phyloP scores from a whole-genome alignment of 2,113 vertebrate species.

The Oxyruncus cristatus region DNA sequence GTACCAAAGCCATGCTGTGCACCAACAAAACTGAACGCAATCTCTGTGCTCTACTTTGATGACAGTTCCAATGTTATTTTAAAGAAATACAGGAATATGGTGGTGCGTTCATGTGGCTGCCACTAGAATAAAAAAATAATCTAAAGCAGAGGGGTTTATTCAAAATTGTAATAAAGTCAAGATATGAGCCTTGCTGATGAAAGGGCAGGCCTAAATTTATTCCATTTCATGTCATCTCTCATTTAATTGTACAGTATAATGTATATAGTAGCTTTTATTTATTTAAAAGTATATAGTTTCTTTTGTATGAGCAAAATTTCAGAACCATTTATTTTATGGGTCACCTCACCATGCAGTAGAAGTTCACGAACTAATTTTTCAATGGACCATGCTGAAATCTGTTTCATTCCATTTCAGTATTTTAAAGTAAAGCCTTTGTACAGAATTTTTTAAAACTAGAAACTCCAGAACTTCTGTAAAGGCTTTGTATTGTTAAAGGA shows the following conservation, averaged over 20 bases:
- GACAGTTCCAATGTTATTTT: slow-evolving; percentile 99
- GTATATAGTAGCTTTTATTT: slow-evolving; percentile 98
- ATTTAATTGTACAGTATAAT: slow-evolving; percentile 90
- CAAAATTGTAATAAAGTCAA: slow-evolving; percentile 63
- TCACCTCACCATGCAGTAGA: slow-evolving; percentile 20
- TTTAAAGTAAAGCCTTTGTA: slow-evolving; percentile 33
- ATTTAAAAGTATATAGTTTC: slow-evolving; percentile 84
- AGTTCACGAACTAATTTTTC: slow-evolving; percentile 42
- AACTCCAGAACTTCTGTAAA: slow-evolving; percentile 47
- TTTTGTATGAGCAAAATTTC: slow-evolving; percentile 63
- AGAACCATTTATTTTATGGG: slow-evolving; percentile 59
- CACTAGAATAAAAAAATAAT: slow-evolving; percentile 77
- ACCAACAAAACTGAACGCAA: slow-evolving; percentile 97
- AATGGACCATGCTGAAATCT: neutral
- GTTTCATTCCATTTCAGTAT: slow-evolving; percentile 27
- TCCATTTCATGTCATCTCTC: slow-evolving; percentile 73
- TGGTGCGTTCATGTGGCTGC: slow-evolving; percentile 96
- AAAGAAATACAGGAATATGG: slow-evolving; percentile 99
- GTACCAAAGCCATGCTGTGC: slow-evolving; percentile 98
- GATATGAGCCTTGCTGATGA: slow-evolving; percentile 42
- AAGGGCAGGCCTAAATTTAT: slow-evolving; percentile 62
- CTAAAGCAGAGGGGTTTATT: slow-evolving; percentile 57
- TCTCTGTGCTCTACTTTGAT: slow-evolving; percentile 99
- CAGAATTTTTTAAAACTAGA: slow-evolving; percentile 23
- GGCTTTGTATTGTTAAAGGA: slow-evolving; percentile 57